These are phyloP conservation scores for Lasiommata megera DNA, from an alignment of 2,888 invertebrate genomes.

Conservation along the genomic window DNA sequence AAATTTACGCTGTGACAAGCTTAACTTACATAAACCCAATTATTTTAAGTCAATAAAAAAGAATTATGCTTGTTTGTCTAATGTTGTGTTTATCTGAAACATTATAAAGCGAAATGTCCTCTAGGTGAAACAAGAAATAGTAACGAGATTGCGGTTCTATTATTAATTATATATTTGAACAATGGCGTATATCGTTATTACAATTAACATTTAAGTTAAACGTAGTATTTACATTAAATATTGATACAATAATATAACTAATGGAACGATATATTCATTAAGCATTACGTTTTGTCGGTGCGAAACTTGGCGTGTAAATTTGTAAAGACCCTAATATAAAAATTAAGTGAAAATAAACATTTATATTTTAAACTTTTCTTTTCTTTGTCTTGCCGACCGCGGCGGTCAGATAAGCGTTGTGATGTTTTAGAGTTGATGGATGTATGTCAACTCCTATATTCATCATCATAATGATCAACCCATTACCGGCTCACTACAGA, in stretches of 20 bases:
- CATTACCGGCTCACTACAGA: too few species aligned
- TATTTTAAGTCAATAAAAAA: too few species aligned
- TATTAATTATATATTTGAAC: neutral
- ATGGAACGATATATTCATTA: slow-evolving; percentile 28
- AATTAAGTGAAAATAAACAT: slow-evolving; percentile 18
- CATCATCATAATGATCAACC: too few species aligned
- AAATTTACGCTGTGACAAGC: too few species aligned
- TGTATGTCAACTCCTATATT: too few species aligned
- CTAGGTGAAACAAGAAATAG: neutral
- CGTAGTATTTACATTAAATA: slow-evolving; percentile 17
- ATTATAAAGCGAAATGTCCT: too few species aligned
- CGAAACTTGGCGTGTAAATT: slow-evolving; percentile 25
- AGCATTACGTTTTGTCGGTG: slow-evolving; percentile 18
- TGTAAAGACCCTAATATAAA: slow-evolving; percentile 19
- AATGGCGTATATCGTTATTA: neutral
- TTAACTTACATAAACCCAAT: too few species aligned
- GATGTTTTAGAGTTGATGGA: too few species aligned
- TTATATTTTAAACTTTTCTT: slow-evolving; percentile 5
- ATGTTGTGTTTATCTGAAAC: too few species aligned
- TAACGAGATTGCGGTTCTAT: neutral
- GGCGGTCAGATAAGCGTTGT: too few species aligned
- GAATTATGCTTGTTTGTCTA: too few species aligned
- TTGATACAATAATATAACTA: slow-evolving; percentile 12
- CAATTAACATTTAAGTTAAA: neutral
- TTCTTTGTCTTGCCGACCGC: too few species aligned